Percentiles rank a stretch among this genome's conserved stretches.
phyloP scores from a whole-genome alignment of 2,888 invertebrate genomes.

The Pandemis corylana region DNA sequence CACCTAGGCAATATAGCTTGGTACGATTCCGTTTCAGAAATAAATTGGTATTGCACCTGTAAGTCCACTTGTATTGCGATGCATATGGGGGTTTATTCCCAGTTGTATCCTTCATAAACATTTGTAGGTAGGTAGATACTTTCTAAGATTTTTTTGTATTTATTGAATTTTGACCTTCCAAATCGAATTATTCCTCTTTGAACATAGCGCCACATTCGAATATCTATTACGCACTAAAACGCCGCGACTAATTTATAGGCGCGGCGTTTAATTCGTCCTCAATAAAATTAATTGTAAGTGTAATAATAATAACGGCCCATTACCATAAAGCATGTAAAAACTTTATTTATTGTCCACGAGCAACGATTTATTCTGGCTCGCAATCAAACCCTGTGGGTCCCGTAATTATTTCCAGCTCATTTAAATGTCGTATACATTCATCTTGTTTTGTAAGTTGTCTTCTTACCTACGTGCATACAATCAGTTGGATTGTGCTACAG shows the following conservation, averaged over 20 bases:
- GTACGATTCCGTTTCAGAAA: too few species aligned
- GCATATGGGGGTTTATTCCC: too few species aligned
- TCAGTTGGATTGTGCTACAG: conserved; percentile 70
- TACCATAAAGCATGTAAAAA: conserved; percentile 40
- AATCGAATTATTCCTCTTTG: conserved; percentile 9
- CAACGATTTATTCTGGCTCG: conserved; percentile 29
- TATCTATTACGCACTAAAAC: conserved; percentile 12
- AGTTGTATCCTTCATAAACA: too few species aligned
- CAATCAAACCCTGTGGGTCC: conserved; percentile 30
- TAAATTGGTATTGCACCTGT: too few species aligned
- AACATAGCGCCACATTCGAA: conserved; percentile 7
- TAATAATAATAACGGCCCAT: conserved; percentile 31
- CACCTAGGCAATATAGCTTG: too few species aligned
- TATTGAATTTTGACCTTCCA: background rate
- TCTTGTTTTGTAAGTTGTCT: conserved; percentile 63
- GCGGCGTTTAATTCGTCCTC: conserved; percentile 22
- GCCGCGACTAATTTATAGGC: conserved; percentile 25
- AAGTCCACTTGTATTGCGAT: too few species aligned
- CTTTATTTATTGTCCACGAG: conserved; percentile 26
- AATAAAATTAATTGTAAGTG: conserved; percentile 37
- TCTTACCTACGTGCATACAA: conserved; percentile 65
- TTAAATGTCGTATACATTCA: conserved; percentile 52
- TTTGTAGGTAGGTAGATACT: too few species aligned
- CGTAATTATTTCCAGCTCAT: conserved; percentile 45
- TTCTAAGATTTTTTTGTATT: too few species aligned